These are phyloP conservation scores for Drosophila orena DNA, from an alignment of 1,140 invertebrate genomes.

Conservation along the genomic window DNA sequence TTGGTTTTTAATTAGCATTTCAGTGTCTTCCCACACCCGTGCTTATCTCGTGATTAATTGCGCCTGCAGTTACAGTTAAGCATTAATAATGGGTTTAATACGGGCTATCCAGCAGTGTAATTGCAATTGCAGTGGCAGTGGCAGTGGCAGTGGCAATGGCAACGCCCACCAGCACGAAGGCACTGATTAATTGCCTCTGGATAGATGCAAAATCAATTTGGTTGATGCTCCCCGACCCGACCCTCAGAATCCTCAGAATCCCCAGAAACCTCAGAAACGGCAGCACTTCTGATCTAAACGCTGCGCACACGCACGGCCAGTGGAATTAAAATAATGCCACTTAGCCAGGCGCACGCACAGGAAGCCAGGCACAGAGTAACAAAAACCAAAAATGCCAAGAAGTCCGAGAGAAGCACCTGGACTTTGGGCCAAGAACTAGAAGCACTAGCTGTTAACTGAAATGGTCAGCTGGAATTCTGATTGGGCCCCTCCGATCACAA, in stretches of 20 bases:
- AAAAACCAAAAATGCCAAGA: constrained; percentile 9
- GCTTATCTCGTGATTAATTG: constrained; percentile 79
- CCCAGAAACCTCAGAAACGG: neutral
- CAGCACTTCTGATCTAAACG: constrained; percentile 14
- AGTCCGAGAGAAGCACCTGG: constrained; percentile 15
- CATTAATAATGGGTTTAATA: constrained; percentile 74
- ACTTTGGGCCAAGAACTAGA: constrained; percentile 34
- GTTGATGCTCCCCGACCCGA: constrained; percentile 40
- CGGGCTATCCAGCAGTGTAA: constrained; percentile 17
- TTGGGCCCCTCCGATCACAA: constrained; percentile 52
- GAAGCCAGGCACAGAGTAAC: constrained; percentile 19
- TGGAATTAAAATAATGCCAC: constrained; percentile 64
- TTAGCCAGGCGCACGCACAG: constrained; percentile 49
- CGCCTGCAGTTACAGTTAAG: constrained; percentile 73
- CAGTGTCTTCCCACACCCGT: constrained; percentile 42
- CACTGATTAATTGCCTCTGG: constrained; percentile 70
- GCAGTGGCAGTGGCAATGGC: constrained; percentile 9
- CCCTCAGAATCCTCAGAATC: too few relatives aligned
- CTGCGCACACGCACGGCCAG: constrained; percentile 52
- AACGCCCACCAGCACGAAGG: constrained; percentile 69
- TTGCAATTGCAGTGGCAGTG: constrained; percentile 10
- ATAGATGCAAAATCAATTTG: constrained; percentile 78
- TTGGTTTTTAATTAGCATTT: constrained; percentile 78
- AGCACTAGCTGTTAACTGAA: constrained; percentile 44
- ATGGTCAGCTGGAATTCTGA: constrained; percentile 48